phyloP scores from a whole-genome alignment of 2,113 vertebrate genomes.

The Hypomesus transpacificus region DNA sequence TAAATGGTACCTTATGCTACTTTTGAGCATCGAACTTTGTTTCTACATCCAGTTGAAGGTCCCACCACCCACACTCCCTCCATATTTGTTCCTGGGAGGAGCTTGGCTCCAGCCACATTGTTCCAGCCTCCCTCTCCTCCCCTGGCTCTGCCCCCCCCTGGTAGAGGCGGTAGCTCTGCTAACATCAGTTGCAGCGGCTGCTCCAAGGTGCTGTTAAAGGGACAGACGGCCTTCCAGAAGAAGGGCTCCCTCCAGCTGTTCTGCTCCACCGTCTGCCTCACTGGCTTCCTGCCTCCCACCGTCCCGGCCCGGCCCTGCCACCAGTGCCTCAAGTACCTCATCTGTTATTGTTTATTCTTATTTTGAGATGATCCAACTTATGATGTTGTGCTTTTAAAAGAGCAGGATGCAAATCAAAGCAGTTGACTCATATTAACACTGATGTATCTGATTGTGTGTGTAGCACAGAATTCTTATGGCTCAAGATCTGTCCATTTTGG shows the following conservation, averaged over 20 bases:
- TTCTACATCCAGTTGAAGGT: conserved; percentile 27
- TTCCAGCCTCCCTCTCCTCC: conserved; percentile 48
- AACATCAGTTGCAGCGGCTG: conserved; percentile 94
- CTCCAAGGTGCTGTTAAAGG: conserved; percentile 93
- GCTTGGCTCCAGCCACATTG: conserved; percentile 27
- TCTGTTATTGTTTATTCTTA: background rate
- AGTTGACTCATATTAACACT: too few species aligned
- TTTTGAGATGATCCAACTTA: too few species aligned
- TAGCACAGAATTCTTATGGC: background rate
- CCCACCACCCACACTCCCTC: conserved; percentile 45
- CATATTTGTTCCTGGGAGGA: conserved; percentile 22
- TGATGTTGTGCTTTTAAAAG: too few species aligned
- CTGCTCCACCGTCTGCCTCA: conserved; percentile 96
- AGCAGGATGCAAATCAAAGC: too few species aligned
- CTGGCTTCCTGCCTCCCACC: conserved; percentile 82
- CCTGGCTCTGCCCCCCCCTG: conserved; percentile 54
- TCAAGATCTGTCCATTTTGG: too few species aligned
- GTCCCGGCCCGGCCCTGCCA: conserved; percentile 76
- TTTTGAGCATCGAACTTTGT: background rate
- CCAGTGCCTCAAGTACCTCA: conserved; percentile 87
- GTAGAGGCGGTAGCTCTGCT: conserved; percentile 68
- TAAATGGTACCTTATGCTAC: background rate
- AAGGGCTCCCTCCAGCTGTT: conserved; percentile 98
- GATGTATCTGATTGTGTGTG: too few species aligned
- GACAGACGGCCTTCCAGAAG: conserved; percentile 95